Conservation (phyloP, 2,888 invertebrate species). For the Miltochrista miniata region DNA sequence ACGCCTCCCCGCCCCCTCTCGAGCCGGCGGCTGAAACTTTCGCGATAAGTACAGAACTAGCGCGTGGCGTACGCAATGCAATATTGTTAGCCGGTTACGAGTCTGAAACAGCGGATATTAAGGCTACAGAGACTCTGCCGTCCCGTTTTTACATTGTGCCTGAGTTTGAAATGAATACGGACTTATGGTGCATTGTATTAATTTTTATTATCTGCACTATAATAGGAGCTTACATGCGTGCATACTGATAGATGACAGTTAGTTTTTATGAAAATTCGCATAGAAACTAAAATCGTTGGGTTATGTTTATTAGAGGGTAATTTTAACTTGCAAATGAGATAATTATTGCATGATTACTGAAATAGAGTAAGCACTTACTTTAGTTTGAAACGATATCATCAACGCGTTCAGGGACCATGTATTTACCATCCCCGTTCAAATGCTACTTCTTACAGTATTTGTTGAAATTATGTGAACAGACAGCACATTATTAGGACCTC, state of each 20-base stretch:
- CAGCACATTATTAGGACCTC: no score
- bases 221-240: conserved; percentile 30
- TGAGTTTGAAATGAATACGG: conserved; percentile 70
- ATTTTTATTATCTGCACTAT: conserved; percentile 57
- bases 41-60: conserved; percentile 82
- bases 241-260: conserved; percentile 16
- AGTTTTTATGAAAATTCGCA: background rate
- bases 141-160: conserved; percentile 74
- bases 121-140: conserved; percentile 71
- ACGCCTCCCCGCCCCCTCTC: conserved; percentile 31
- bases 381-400: no score
- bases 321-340: no score
- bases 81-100: conserved; percentile 82
- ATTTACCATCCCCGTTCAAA: no score
- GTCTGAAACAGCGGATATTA: conserved; percentile 82
- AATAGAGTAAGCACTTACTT: no score
- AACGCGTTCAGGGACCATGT: no score
- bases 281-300: no score
- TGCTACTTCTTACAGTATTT: no score
- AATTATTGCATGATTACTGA: no score
- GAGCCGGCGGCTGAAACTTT: conserved; percentile 77
- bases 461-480: no score
- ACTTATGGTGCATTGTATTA: conserved; percentile 69
- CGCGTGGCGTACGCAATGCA: conserved; percentile 83
- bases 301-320: no score